Evolutionary conservation across 2,113 vertebrate genomes (phyloP).

Genomic region (Seriola dumerili): DNA sequence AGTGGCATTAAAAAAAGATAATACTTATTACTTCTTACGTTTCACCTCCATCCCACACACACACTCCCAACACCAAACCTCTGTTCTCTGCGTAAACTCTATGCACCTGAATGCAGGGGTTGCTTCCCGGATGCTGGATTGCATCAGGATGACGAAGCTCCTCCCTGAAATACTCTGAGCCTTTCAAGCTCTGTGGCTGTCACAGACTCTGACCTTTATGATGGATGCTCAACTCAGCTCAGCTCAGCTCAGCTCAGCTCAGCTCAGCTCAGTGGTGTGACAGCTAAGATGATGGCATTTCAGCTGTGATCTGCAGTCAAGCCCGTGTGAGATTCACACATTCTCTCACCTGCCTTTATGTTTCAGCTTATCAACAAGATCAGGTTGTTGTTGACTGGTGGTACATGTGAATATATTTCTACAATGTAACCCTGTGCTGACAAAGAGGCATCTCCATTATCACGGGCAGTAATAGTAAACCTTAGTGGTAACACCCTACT

Average conservation of each 20-base stretch:
- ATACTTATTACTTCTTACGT: no score
- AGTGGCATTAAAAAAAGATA: no score
- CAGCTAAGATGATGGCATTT: slow-evolving; percentile 50
- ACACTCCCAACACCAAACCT: neutral
- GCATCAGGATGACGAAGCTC: slow-evolving; percentile 14
- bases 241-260: neutral
- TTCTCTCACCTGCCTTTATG: no score
- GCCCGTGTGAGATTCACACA: slow-evolving; percentile 4
- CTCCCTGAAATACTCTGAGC: slow-evolving; percentile 41
- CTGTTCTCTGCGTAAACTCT: neutral
- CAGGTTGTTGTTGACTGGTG: no score
- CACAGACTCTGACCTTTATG: slow-evolving; percentile 66
- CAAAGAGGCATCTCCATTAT: no score
- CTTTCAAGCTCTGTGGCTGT: slow-evolving; percentile 51
- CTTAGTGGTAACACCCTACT: no score
- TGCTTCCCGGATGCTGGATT: neutral
- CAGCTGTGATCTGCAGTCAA: slow-evolving; percentile 5
- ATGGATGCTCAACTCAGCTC: slow-evolving; percentile 48
- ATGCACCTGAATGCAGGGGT: neutral
- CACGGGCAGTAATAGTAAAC: no score
- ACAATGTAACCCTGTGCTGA: no score
- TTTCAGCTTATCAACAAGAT: no score
- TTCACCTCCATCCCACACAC: no score
- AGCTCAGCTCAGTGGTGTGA: neutral
- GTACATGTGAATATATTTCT: no score